Base-by-base conservation (phyloP, 2,888 invertebrate species). In the Rhabditophanes sp. region DNA sequence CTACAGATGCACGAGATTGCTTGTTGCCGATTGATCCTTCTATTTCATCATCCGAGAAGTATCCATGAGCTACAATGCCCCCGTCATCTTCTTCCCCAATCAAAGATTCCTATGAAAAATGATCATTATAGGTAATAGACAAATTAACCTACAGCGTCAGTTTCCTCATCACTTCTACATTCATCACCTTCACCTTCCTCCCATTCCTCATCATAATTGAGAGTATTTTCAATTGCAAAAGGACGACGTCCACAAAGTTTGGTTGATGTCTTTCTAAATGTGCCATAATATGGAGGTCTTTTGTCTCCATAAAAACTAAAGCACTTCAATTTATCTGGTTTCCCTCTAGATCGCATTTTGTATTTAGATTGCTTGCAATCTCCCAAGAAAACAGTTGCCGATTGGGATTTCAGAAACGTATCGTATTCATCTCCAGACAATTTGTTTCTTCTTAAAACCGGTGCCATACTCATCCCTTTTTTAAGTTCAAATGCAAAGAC, bases 271-370 rank as follows among this genome's bases (percentile, higher is more conserved):
- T 84, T 87, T 26, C 82, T 74, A 85, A 87, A 93, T 0, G 90
- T 93, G n/a, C 93, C 93, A 74, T 80, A 87, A 65, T 85, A 96
- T 0, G 93, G 80, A 0, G 93, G 96, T 11, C 93, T 75, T 22
- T 78, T 75, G 69, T 90, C 90, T 63, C 85, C 84, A 50, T 77
- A 75, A 66, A 96, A 96, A 56, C 80, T 77, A 4, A 88, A 71
- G 20, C 82, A 74, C 67, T 96, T 96, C 0, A 79, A 78, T 7
- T 41, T 44, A 15, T 42, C 25, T 16, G 30, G n/a, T n/a, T n/a
- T n/a, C n/a, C n/a, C n/a, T n/a, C n/a, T n/a, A n/a, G n/a, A n/a
- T n/a, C n/a, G n/a, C n/a, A n/a, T n/a, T n/a, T n/a, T n/a, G n/a
- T n/a, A n/a, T n/a, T n/a, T n/a, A n/a, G n/a, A n/a, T n/a, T n/a